Conservation (phyloP, 2,797 vertebrate genomes). For the Neoniphon sammara region DNA sequence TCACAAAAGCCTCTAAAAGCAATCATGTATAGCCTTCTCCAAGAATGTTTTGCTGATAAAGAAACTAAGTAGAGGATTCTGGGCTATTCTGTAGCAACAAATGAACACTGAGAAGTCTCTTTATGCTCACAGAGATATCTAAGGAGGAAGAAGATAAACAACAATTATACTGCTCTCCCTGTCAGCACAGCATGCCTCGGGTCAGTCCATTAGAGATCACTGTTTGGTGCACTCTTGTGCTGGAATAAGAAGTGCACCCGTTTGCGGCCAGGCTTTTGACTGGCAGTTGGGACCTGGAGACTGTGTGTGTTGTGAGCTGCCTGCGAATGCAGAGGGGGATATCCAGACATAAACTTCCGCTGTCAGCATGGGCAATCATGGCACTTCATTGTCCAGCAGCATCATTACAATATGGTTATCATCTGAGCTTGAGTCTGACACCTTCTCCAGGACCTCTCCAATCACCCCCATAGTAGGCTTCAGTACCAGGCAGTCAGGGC, state of each 20-base stretch:
- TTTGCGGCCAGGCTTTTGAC: slow-evolving; percentile 83
- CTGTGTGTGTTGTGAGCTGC: slow-evolving; percentile 79
- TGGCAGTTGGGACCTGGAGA: slow-evolving; percentile 88
- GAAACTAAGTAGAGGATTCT: slow-evolving; percentile 77
- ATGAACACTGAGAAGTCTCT: slow-evolving; percentile 80
- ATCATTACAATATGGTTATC: slow-evolving; percentile 99
- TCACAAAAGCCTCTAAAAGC: slow-evolving; percentile 72
- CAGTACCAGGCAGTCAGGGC: slow-evolving; percentile 96
- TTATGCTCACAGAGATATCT: slow-evolving; percentile 79
- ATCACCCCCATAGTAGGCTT: slow-evolving; percentile 97
- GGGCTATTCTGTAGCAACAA: slow-evolving; percentile 78
- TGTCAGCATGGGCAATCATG: slow-evolving; percentile 93
- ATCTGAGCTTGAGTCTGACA: slow-evolving; percentile 98
- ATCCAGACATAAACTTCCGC: slow-evolving; percentile 87
- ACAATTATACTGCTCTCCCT: slow-evolving; percentile 81
- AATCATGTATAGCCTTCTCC: slow-evolving; percentile 80
- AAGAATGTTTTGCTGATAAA: slow-evolving; percentile 78
- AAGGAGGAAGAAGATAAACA: slow-evolving; percentile 81
- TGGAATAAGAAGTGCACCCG: slow-evolving; percentile 83
- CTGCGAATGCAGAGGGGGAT: slow-evolving; percentile 73
- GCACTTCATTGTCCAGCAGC: slow-evolving; percentile 96
- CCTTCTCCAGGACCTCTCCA: slow-evolving; percentile 97
- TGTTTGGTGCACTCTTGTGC: slow-evolving; percentile 80
- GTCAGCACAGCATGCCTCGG: slow-evolving; percentile 79
- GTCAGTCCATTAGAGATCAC: slow-evolving; percentile 86